Evolutionary conservation across 2,888 invertebrate genomes (phyloP).

Genomic region (Agriopis marginaria): DNA sequence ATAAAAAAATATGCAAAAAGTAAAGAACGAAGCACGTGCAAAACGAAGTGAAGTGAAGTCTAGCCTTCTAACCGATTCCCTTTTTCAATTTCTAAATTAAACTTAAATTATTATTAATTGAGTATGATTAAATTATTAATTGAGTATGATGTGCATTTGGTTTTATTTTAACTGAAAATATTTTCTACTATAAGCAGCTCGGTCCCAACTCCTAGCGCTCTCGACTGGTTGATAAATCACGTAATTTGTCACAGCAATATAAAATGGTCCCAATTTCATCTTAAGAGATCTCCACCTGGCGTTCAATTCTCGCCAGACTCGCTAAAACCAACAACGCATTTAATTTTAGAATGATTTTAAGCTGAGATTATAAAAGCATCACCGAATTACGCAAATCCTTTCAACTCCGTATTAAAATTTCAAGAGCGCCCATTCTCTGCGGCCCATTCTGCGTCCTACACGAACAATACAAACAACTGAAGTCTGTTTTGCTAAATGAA

Average conservation of each 20-base stretch:
- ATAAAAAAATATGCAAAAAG: too few relatives aligned
- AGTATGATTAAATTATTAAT: too few relatives aligned
- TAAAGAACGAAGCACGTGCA: too few relatives aligned
- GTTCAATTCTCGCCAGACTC: constrained; percentile 5
- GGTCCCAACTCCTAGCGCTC: background rate
- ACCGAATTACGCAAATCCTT: constrained; percentile 31
- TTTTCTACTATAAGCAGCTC: too few relatives aligned
- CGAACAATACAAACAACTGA: constrained; percentile 25
- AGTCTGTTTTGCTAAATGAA: constrained; percentile 30
- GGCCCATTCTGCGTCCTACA: constrained; percentile 17
- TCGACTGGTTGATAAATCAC: background rate
- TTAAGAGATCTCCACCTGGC: constrained; percentile 7
- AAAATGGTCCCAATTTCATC: constrained; percentile 8
- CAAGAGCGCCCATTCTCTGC: constrained; percentile 16
- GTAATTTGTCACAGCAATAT: constrained; percentile 7
- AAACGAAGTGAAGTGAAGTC: too few relatives aligned
- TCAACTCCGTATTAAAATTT: constrained; percentile 31
- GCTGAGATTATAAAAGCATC: constrained; percentile 28
- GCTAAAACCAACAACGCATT: constrained; percentile 9
- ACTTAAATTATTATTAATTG: too few relatives aligned
- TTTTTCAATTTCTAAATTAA: too few relatives aligned
- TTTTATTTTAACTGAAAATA: too few relatives aligned
- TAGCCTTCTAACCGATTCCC: too few relatives aligned
- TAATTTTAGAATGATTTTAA: constrained; percentile 24
- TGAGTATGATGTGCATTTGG: too few relatives aligned